A percentile compares a stretch with the other conserved stretches of the same genome.
phyloP scores from a whole-genome alignment of 2,113 vertebrate genomes.

The Syngnathoides biaculeatus region DNA sequence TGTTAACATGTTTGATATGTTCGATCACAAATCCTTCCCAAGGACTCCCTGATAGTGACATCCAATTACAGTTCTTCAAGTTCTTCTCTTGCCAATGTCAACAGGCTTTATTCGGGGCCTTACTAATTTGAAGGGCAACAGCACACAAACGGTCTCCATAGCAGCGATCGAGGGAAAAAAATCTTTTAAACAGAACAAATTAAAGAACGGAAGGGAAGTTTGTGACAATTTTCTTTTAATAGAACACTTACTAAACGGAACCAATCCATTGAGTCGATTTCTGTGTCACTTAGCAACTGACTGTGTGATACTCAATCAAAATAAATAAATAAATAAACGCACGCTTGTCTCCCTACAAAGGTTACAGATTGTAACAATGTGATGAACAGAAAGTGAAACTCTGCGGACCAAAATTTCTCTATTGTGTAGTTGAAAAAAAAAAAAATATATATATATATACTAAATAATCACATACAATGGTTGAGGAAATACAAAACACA shows the following conservation, averaged over 20 bases:
- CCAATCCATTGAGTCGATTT: conserved; percentile 16
- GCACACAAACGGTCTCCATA: not conserved
- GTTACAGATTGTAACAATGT: not conserved
- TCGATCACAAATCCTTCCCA: too few species aligned
- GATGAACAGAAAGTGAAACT: conserved; percentile 4
- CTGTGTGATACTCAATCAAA: not conserved
- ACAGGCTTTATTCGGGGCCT: not conserved
- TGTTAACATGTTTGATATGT: too few species aligned
- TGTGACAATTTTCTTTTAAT: conserved; percentile 10
- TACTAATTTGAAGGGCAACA: not conserved
- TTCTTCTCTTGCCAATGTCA: too few species aligned
- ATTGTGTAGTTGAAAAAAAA: not conserved
- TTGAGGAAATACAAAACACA: not conserved
- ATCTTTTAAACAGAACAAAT: conserved; percentile 3
- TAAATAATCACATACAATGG: not conserved
- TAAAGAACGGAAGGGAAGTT: conserved; percentile 19
- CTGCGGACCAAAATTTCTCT: conserved; percentile 5
- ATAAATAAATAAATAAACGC: conserved; percentile 20
- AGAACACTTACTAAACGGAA: conserved; percentile 18
- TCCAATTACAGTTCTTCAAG: too few species aligned
- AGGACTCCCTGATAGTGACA: too few species aligned
- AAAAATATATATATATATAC: too few species aligned
- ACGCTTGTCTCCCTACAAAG: too few species aligned
- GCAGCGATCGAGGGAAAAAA: not conserved
- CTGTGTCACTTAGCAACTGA: conserved; percentile 56